Conservation (phyloP, 2,113 vertebrate genomes). For the Dicaeum eximium region DNA sequence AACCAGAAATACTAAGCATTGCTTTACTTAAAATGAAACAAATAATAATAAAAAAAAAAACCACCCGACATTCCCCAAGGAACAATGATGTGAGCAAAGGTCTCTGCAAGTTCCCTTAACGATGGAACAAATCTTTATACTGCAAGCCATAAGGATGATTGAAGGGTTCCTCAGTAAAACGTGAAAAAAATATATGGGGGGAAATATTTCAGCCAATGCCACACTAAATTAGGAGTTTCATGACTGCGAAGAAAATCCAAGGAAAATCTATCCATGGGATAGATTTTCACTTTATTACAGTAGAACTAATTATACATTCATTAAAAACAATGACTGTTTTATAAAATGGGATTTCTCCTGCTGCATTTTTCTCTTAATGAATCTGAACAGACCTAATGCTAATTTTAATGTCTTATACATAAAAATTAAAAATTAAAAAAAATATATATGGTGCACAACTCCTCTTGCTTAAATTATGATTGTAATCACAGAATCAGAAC, state of each 20-base stretch:
- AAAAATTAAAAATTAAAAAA: background rate
- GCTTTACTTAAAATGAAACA: background rate
- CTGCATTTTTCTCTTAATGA: background rate
- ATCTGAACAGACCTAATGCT: background rate
- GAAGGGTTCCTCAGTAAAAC: background rate
- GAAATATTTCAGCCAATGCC: background rate
- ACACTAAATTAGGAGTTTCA: background rate
- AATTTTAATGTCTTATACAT: background rate
- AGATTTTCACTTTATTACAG: constrained; percentile 20
- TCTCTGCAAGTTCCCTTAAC: background rate
- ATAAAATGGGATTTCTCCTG: background rate
- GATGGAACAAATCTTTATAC: constrained; percentile 18
- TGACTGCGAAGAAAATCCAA: background rate
- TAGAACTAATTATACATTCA: background rate
- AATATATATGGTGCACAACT: background rate
- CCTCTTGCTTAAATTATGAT: background rate
- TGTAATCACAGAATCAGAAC: background rate
- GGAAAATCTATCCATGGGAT: background rate
- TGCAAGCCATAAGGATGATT: background rate
- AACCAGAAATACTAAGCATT: background rate
- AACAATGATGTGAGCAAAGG: constrained; percentile 6
- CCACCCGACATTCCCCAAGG: background rate
- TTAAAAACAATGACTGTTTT: constrained; percentile 16
- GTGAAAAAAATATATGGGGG: background rate
- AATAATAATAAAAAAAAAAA: background rate